Conservation (phyloP, 2,797 vertebrate species). For the Molossus molossus region DNA sequence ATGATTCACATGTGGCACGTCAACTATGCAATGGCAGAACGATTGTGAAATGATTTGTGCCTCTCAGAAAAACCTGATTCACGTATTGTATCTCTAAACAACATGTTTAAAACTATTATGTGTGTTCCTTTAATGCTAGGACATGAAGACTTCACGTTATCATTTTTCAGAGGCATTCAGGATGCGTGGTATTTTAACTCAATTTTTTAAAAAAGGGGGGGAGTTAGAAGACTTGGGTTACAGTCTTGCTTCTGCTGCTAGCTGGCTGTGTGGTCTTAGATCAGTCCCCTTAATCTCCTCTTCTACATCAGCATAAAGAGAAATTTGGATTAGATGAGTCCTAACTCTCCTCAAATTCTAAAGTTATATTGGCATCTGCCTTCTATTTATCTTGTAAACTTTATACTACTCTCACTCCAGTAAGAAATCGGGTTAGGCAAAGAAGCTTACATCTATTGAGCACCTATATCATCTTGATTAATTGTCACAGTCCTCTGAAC, state of each 20-base stretch:
- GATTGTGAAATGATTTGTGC: background rate
- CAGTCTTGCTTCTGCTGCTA: background rate
- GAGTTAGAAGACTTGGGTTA: background rate
- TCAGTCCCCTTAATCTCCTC: background rate
- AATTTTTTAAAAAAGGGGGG: background rate
- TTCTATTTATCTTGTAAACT: background rate
- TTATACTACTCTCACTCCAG: background rate
- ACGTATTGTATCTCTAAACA: background rate
- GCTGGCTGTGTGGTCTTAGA: background rate
- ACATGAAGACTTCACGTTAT: background rate
- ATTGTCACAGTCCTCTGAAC: background rate
- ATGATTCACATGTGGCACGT: background rate
- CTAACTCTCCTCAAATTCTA: background rate
- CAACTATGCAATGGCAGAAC: background rate
- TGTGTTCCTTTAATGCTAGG: background rate
- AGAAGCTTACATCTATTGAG: background rate
- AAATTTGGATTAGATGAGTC: background rate
- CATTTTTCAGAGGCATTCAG: background rate
- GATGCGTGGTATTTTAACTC: background rate
- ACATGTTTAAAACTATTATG: background rate
- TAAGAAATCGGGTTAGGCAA: background rate
- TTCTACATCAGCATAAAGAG: background rate
- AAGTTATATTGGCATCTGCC: conserved; percentile 8
- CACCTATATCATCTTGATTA: background rate
- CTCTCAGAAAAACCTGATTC: background rate